Base-by-base conservation (phyloP, 2,888 invertebrate genomes). In the Didymodactylos carnosus region DNA sequence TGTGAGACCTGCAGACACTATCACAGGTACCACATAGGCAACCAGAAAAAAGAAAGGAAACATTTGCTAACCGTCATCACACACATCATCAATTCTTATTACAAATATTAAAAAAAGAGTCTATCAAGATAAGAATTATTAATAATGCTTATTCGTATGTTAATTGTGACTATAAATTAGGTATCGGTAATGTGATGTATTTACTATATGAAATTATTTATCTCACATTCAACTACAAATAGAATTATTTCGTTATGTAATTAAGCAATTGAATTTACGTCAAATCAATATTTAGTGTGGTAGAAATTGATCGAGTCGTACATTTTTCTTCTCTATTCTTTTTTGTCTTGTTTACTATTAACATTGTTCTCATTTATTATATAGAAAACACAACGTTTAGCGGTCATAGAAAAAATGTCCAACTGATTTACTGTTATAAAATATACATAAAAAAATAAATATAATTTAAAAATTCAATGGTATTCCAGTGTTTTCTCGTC, bases 241-340 rank as follows among this genome's bases (percentile, higher is more conserved):
- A 11, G 88, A 89, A 46, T 84, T 95, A 43, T 83, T 95, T 39
- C 86, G 91, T 77, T 94, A 94, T 82, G 92, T 95, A 39, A 83
- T 95, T 19, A 91, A 92, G 80, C 94, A 95, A 81, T 92, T 94
- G 0, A 95, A 94, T 82, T 94, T 93, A 2, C 87, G 93, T 77
- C 95, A 95, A n/a, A 80, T 92, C 94, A 91, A 91, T 94, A 78
- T 93, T 92, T 79, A 90, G 90, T 5, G 94, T 95, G 90, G 85
- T 95, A 25, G 92, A 92, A 53, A 85, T 95, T 53, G 53, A 27
- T 29, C 53, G 53, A n/a, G 35, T 29, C 35, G 53, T 53, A 49
- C 8, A 8, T 49, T 19, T 29, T 16, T 1, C 7, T 8, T 19
- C 1, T 16, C 1, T 8, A 29, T 51, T 51, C 27, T 4, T 51